These are phyloP conservation scores for Pemphigus obesinymphae DNA, from an alignment of 1,140 invertebrate genomes.

Conservation along the genomic window DNA sequence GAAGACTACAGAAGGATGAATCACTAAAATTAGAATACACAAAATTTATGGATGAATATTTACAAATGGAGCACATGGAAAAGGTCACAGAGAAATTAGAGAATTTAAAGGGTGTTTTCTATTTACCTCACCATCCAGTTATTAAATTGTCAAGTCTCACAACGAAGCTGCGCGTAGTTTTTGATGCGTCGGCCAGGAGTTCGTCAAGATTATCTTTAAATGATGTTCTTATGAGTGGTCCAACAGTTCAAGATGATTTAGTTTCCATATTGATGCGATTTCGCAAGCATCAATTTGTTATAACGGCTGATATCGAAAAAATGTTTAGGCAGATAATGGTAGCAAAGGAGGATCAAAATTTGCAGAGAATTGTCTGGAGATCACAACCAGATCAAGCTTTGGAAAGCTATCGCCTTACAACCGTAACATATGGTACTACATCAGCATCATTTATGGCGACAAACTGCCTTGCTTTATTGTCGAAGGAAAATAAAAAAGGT, in stretches of 20 bases:
- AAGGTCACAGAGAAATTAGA: neutral
- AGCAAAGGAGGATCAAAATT: neutral
- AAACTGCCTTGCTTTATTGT: neutral
- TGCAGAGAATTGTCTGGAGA: neutral
- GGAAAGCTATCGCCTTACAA: neutral
- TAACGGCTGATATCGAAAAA: no score
- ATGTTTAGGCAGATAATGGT: neutral
- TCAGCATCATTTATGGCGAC: no score
- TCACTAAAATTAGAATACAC: no score
- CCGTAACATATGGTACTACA: no score
- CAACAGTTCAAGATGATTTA: conserved; percentile 6
- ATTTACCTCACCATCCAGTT: conserved; percentile 43
- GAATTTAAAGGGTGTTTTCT: neutral
- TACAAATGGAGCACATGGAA: no score
- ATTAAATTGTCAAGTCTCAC: no score
- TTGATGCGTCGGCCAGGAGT: conserved; percentile 10
- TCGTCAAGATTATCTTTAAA: neutral
- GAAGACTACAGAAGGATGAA: no score
- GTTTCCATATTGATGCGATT: neutral
- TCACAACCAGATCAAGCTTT: neutral
- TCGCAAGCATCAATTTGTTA: neutral
- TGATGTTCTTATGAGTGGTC: conserved; percentile 1
- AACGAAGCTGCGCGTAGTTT: no score
- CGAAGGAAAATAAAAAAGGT: neutral
- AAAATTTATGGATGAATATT: no score